phyloP scores from a whole-genome alignment of 2,797 vertebrate species.

The Acropternis orthonyx region DNA sequence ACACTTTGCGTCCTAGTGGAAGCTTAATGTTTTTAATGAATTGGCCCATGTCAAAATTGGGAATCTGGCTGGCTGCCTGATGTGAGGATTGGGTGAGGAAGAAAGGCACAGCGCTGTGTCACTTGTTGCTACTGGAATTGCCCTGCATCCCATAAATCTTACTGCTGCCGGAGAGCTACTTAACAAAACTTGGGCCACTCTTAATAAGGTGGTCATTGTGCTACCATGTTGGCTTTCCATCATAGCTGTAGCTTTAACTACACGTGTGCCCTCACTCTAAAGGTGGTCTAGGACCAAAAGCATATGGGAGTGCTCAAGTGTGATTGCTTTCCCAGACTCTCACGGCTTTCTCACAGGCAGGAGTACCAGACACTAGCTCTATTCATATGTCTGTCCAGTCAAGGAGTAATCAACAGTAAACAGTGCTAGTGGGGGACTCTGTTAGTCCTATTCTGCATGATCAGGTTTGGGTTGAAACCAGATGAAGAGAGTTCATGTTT shows the following conservation, averaged over 20 bases:
- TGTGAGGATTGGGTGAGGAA: neutral
- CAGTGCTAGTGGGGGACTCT: neutral
- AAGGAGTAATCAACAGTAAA: neutral
- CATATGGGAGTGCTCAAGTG: neutral
- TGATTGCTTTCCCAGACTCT: conserved; percentile 24
- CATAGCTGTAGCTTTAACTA: neutral
- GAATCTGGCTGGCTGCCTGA: neutral
- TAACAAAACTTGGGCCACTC: neutral
- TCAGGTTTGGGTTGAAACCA: neutral
- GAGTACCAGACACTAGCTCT: neutral
- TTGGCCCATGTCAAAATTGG: fast-evolving
- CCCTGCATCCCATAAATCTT: neutral
- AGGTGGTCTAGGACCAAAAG: neutral
- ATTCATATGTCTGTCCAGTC: neutral
- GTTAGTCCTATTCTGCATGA: neutral
- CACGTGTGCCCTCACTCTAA: neutral
- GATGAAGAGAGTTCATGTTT: neutral
- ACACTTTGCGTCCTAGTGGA: neutral
- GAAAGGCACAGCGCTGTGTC: neutral
- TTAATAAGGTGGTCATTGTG: neutral
- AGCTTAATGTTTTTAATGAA: neutral
- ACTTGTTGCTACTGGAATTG: neutral
- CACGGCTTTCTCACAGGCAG: neutral
- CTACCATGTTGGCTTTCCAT: neutral
- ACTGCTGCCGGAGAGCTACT: neutral